Base-by-base conservation (phyloP, 2,113 vertebrate genomes). In the Phasianus colchicus region DNA sequence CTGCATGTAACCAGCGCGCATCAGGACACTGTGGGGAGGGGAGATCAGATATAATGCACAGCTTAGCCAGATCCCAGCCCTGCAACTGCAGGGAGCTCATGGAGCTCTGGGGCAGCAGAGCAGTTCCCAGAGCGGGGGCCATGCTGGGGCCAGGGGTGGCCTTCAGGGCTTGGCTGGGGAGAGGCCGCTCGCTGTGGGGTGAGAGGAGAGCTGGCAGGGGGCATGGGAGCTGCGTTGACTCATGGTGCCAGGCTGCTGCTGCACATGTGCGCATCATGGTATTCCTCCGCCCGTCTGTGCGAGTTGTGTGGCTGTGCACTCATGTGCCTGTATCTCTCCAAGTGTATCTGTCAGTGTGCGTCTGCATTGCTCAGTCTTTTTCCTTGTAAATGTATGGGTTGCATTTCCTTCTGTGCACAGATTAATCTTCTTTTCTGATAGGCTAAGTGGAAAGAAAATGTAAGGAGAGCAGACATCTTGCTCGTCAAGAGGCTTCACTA, bases 31-130 rank as follows among this genome's bases (percentile, higher is more conserved):
- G 21, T 63, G 88, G 61, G 81, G 57, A 60, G 63, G 85, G 72
- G n/a, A 88, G 79, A 42, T 79, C 73, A 84, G 64, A 75, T 6
- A 84, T 61, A 90, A 89, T n/a, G 71, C 10, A 18, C 65, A 88
- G 73, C 79, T 79, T 86, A 94, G 86, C 85, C 90, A 87, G 75
- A 94, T 94, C 91, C 70, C 90, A 93, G 82, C 65, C 43, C 75
- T 89, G 93, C 34, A 86, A 43, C 89, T 42, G 3, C 50, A 38
- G 55, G 72, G 86, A 88, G 83, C 57, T 69, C 64, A 90, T 80
- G 60, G 88, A 84, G 77, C 34, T 90, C 79, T 76, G 40, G 91
- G 47, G 38, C 32, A 0, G 4, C 38, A 63, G 38, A 78, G 74
- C 88, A 89, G 69, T 65, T 81, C 73, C 82, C 84, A 78, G 45